Evolutionary conservation across 2,888 invertebrate species (phyloP).

Genomic region (Lasius fuliginosus): DNA sequence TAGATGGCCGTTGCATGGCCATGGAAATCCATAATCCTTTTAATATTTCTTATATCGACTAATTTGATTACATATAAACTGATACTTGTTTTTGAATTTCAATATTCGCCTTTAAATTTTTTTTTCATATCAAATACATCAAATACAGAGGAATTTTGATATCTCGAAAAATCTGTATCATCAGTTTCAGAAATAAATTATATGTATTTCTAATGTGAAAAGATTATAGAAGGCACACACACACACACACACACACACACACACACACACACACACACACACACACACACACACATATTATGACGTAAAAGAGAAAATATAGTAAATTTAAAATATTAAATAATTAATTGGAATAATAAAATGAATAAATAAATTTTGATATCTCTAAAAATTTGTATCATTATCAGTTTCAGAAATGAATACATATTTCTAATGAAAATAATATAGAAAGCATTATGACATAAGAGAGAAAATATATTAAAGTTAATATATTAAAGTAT

Average conservation of each 20-base stretch:
- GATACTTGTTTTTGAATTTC: not conserved
- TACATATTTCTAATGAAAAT: not conserved
- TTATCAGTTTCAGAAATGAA: not conserved
- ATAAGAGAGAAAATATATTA: not conserved
- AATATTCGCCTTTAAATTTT: not conserved
- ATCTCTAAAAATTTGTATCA: not conserved
- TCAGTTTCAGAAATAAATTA: not conserved
- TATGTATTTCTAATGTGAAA: not conserved
- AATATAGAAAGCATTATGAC: not conserved
- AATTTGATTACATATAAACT: not conserved
- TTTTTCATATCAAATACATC: not conserved
- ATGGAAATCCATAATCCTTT: not conserved
- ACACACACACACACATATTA: no score
- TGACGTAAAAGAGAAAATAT: not conserved
- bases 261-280: no score
- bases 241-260: no score
- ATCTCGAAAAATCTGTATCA: not conserved
- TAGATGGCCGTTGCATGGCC: constrained; percentile 62
- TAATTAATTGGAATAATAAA: not conserved
- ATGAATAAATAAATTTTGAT: not conserved
- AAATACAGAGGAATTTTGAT: not conserved
- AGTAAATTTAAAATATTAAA: not conserved
- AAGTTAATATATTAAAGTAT: not conserved
- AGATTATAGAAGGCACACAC: not conserved
- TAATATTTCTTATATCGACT: not conserved